Evolutionary conservation across 2,888 invertebrate species (phyloP).

Genomic region (Arctia plantaginis): DNA sequence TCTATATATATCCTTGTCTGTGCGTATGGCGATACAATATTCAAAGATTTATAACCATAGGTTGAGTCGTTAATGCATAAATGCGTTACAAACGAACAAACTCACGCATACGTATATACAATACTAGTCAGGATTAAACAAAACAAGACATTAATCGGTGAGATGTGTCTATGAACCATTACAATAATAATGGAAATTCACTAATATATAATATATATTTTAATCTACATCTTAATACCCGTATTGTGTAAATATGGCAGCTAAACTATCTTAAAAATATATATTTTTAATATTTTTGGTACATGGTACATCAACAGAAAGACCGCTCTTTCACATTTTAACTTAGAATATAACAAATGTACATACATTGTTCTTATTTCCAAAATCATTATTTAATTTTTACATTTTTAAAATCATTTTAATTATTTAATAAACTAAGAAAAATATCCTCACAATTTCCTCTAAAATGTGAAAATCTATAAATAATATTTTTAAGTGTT

Average conservation of each 20-base stretch:
- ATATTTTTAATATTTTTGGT: slow-evolving; percentile 24
- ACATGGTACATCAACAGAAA: slow-evolving; percentile 22
- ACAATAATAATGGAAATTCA: slow-evolving; percentile 36
- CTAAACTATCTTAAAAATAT: slow-evolving; percentile 33
- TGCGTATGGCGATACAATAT: not conserved
- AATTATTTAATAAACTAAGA: not conserved
- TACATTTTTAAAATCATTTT: not conserved
- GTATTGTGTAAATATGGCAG: slow-evolving; percentile 56
- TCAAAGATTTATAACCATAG: not conserved
- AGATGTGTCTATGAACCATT: slow-evolving; percentile 41
- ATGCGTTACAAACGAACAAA: not conserved
- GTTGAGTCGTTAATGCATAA: not conserved
- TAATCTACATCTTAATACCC: slow-evolving; percentile 58
- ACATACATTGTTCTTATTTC: not conserved
- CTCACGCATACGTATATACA: not conserved
- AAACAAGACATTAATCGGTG: slow-evolving; percentile 48
- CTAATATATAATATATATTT: slow-evolving; percentile 34
- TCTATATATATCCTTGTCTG: not conserved
- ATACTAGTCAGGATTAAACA: not conserved
- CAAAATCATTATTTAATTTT: not conserved
- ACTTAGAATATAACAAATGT: not conserved
- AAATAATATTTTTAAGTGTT: not conserved
- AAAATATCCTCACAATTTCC: not conserved
- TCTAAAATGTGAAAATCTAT: not conserved
- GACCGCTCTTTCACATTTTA: not conserved